Conservation (phyloP, 30 jellyfish, hydroid and myxozoan genomes). For the Rhopilema esculentum region DNA sequence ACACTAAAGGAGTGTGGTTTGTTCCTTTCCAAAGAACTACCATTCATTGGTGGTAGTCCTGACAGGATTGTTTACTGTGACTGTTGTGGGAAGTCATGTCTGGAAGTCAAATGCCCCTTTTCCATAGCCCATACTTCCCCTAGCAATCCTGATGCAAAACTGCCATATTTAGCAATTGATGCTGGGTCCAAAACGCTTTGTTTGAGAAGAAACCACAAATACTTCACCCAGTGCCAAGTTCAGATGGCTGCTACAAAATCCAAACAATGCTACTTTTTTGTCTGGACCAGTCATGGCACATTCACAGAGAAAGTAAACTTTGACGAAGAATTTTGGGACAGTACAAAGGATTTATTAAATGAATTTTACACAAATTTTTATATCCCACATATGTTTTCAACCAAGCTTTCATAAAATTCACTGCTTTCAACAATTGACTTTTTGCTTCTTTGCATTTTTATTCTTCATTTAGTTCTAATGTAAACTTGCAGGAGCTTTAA, state of each 20-base stretch:
- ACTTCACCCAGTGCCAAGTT: slow-evolving; percentile 60
- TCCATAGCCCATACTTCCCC: slow-evolving; percentile 45
- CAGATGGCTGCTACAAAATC: slow-evolving; percentile 66
- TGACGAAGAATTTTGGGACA: neutral
- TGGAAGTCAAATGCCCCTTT: slow-evolving; percentile 52
- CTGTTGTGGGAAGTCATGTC: slow-evolving; percentile 31
- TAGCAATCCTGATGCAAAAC: slow-evolving; percentile 19
- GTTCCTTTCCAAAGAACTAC: slow-evolving; percentile 16
- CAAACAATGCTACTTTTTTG: slow-evolving; percentile 37
- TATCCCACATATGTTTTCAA: neutral
- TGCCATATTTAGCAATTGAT: slow-evolving; percentile 1
- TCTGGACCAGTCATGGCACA: slow-evolving; percentile 53
- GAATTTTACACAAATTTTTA: neutral
- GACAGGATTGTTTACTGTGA: slow-evolving; percentile 37
- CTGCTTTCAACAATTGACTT: neutral
- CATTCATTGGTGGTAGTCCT: slow-evolving; percentile 50
- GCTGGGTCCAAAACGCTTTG: neutral
- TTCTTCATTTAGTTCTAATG: neutral
- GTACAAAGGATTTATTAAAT: neutral
- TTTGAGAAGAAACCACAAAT: slow-evolving; percentile 34
- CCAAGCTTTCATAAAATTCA: neutral
- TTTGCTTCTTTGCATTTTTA: neutral
- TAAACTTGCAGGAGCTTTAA: no score
- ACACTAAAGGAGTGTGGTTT: slow-evolving; percentile 59
- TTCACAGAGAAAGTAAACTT: neutral